Conservation (phyloP, 2,113 vertebrate genomes). For the Ptilorrhoa leucosticta region DNA sequence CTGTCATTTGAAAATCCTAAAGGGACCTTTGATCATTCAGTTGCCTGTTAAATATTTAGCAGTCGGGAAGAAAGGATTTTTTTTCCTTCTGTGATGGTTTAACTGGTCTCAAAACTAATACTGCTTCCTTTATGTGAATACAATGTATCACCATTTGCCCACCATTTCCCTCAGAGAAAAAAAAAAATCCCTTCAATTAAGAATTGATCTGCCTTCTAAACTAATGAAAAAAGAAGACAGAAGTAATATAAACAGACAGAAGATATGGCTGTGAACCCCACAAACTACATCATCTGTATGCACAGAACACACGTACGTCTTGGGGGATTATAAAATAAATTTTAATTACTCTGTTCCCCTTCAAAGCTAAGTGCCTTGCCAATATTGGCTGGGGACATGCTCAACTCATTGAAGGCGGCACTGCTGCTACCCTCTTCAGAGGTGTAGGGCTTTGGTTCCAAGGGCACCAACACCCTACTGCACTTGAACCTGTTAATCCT, state of each 20-base stretch:
- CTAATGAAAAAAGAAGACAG: not conserved
- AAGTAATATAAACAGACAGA: not conserved
- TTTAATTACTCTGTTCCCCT: not conserved
- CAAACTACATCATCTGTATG: not conserved
- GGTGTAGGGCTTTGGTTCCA: accelerated
- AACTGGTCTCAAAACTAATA: not conserved
- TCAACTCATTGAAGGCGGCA: not conserved
- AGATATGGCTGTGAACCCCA: not conserved
- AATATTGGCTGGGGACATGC: not conserved
- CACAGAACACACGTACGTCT: not conserved
- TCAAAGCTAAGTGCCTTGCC: not conserved
- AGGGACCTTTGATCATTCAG: not conserved
- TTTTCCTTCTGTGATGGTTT: not conserved
- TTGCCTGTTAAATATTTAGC: constrained; percentile 3
- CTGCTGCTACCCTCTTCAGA: not conserved
- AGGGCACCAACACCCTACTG: not conserved
- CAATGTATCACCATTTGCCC: not conserved
- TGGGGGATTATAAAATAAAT: not conserved
- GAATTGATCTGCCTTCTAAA: not conserved
- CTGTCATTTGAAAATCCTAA: not conserved
- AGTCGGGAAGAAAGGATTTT: not conserved
- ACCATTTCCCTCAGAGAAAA: not conserved
- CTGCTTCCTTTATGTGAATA: not conserved
- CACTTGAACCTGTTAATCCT: not conserved
- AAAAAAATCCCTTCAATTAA: not conserved